These are phyloP conservation scores for Hydrotaea diabolus DNA, from an alignment of 2,888 invertebrate species.

Conservation along the genomic window DNA sequence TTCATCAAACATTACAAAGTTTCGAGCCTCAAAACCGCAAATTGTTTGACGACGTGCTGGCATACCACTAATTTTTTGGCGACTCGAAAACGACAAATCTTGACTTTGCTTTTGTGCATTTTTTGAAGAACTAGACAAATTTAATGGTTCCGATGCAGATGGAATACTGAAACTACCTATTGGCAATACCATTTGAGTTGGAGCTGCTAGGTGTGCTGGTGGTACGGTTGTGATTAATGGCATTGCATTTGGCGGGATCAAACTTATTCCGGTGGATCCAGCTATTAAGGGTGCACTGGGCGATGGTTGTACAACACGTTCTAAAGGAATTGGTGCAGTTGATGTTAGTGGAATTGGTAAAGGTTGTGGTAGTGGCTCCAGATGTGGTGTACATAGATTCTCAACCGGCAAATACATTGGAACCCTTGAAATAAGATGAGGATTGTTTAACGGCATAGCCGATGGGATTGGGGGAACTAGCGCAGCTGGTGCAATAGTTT, in stretches of 20 bases:
- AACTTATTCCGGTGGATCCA: conserved; percentile 48
- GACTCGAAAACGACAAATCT: conserved; percentile 54
- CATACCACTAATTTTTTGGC: conserved; percentile 69
- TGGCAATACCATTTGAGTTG: conserved; percentile 44
- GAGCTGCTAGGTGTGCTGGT: conserved; percentile 41
- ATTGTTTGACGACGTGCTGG: conserved; percentile 76
- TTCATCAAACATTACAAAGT: conserved; percentile 73
- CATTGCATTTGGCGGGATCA: conserved; percentile 57
- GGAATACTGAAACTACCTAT: conserved; percentile 41
- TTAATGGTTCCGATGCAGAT: conserved; percentile 70
- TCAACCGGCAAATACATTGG: conserved; percentile 71
- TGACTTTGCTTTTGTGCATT: conserved; percentile 58
- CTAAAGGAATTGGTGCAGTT: conserved; percentile 54
- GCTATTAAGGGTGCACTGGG: conserved; percentile 61
- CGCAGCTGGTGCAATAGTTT: conserved; percentile 22
- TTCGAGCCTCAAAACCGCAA: conserved; percentile 76
- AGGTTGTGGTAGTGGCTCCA: conserved; percentile 42
- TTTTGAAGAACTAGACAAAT: conserved; percentile 70
- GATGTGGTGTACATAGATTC: conserved; percentile 46
- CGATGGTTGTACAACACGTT: conserved; percentile 64
- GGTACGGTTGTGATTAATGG: conserved; percentile 57
- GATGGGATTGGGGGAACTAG: conserved; percentile 42
- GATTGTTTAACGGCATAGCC: conserved; percentile 30
- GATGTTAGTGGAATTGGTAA: conserved; percentile 63
- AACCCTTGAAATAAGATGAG: conserved; percentile 68